Conservation (phyloP, 2,797 vertebrate species). For the Centropyge bicolor region DNA sequence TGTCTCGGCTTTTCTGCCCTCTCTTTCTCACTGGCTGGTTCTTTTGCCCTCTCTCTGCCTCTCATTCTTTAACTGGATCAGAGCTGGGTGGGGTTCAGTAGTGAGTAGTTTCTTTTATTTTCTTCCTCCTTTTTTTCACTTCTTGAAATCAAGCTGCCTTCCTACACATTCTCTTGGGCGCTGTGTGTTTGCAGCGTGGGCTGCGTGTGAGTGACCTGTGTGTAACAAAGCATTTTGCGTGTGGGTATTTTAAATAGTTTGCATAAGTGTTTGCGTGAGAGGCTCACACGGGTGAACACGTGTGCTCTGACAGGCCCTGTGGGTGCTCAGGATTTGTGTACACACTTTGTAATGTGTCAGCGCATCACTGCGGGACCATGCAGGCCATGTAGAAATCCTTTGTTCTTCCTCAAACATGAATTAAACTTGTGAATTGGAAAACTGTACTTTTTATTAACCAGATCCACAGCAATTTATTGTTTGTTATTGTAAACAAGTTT, state of each 20-base stretch:
- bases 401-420: constrained; percentile 12
- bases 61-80: constrained; percentile 63
- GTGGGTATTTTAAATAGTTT: constrained; percentile 53
- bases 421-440: background rate
- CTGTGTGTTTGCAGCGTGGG: constrained; percentile 35
- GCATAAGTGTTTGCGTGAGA: constrained; percentile 39
- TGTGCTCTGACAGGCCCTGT: constrained; percentile 40
- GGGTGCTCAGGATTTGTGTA: constrained; percentile 32
- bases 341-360: constrained; percentile 26
- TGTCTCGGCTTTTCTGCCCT: constrained; percentile 43
- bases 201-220: constrained; percentile 25
- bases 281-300: constrained; percentile 26
- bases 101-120: constrained; percentile 59
- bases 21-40: constrained; percentile 34
- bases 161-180: constrained; percentile 36
- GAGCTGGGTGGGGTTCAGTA: constrained; percentile 73
- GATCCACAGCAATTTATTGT: background rate
- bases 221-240: constrained; percentile 39
- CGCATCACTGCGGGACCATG: constrained; percentile 2
- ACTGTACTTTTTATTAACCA: background rate
- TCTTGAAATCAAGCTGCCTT: constrained; percentile 50
- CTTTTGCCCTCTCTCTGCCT: constrained; percentile 34
- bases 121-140: constrained; percentile 34
- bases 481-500: background rate
- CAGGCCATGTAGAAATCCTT: background rate